These are phyloP conservation scores for Ellobius talpinus DNA, from an alignment of 2,113 vertebrate species.

Conservation along the genomic window DNA sequence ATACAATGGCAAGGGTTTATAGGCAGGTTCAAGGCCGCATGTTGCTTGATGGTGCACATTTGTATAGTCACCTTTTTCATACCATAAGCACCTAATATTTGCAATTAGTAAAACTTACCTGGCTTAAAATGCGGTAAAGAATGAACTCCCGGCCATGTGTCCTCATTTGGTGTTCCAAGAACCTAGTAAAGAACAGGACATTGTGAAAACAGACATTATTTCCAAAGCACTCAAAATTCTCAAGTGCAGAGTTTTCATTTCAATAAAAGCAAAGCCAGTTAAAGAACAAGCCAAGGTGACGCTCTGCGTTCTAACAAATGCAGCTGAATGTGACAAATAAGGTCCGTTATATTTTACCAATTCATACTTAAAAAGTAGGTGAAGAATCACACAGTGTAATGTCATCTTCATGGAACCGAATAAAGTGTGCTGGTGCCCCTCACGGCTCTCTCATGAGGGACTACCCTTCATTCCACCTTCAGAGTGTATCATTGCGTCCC, in stretches of 20 bases:
- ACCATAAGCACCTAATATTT: background rate
- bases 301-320: constrained; percentile 48
- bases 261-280: constrained; percentile 59
- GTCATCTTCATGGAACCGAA: background rate
- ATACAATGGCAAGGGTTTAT: background rate
- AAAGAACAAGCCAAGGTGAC: constrained; percentile 56
- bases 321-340: background rate
- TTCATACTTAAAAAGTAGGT: background rate
- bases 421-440: background rate
- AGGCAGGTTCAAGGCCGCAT: background rate
- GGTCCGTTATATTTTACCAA: constrained; percentile 39
- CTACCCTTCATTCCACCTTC: background rate
- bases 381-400: background rate
- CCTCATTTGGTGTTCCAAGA: constrained; percentile 96
- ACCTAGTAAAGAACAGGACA: constrained; percentile 87
- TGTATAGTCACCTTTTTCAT: background rate
- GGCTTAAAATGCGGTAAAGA: constrained; percentile 96
- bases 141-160: constrained; percentile 95
- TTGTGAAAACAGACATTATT: constrained; percentile 74
- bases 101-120: constrained; percentile 87
- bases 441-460: background rate
- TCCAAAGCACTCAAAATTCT: constrained; percentile 75
- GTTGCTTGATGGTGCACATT: background rate
- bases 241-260: constrained; percentile 65
- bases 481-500: background rate